Percentiles rank a stretch among this genome's conserved stretches.
phyloP scores from a whole-genome alignment of 2,113 vertebrate species.

The Cyanoliseus patagonus region DNA sequence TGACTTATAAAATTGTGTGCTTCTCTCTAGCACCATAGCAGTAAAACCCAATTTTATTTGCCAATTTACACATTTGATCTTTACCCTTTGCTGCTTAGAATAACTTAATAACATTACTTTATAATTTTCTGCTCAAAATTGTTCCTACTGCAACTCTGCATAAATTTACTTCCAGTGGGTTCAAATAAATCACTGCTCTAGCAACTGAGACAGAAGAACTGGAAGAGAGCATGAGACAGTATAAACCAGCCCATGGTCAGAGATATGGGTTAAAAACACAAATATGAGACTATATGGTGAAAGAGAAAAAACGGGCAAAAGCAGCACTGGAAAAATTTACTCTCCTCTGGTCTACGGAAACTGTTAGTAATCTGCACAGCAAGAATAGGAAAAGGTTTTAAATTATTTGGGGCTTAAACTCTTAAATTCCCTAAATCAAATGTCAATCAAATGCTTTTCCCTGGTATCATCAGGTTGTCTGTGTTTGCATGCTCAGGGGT shows the following conservation, averaged over 20 bases:
- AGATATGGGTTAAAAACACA: neutral
- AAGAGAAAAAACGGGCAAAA: neutral
- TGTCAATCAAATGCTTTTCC: neutral
- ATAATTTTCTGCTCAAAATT: neutral
- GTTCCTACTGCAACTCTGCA: neutral
- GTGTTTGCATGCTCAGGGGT: neutral
- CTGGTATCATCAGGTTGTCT: neutral
- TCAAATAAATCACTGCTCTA: neutral
- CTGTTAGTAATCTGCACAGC: neutral
- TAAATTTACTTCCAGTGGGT: neutral
- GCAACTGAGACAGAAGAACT: neutral
- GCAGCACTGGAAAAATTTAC: neutral
- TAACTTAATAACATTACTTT: neutral
- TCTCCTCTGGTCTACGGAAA: neutral
- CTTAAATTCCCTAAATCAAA: neutral
- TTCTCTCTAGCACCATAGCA: neutral
- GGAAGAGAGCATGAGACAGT: neutral
- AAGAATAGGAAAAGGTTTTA: neutral
- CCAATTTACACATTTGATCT: neutral
- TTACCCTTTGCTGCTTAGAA: neutral
- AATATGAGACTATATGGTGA: neutral
- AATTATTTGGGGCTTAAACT: neutral
- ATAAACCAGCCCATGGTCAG: neutral
- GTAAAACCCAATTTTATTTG: neutral
- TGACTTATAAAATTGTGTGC: neutral